Evolutionary conservation across 2,797 vertebrate species (phyloP), one percentile per base, ranked within the genome.

Genomic region (Centropyge bicolor): DNA sequence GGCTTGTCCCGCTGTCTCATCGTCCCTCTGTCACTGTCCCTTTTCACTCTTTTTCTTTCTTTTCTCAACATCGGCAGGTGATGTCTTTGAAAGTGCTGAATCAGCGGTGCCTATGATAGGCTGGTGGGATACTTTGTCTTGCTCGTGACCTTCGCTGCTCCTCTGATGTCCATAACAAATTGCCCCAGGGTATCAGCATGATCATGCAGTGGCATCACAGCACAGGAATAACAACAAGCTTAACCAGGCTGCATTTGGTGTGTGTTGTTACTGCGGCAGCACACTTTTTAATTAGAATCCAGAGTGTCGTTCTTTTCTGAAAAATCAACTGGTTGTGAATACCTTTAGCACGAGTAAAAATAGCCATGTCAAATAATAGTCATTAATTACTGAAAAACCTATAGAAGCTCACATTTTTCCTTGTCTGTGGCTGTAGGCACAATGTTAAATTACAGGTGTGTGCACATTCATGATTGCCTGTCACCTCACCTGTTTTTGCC

Each of bases 91-190:
- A 79, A 90, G 61, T 76, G 84, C 89, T 92, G 91, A 92, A 48
- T 93, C 93, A 93, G 91, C 85, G 55, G 60, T 63, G 70, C 45
- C 81, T 82, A 61, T 82, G 76, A 81, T 85, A 81, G 83, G 74
- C 80, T 45, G 62, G 81, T 80, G 52, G 74, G 78, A 83, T 85
- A 86, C 82, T 89, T 88, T 86, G 89, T 91, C 88, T 89, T 83
- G 66, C 76, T 68, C 36, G 70, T 90, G 90, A 94, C 92, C 93
- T 93, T 92, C 81, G 74, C 74, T 49, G 74, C 74, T 90, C 74
- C 76, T 89, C 81, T 91, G 78, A 82, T 89, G 79, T 88, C 89
- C 90, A 90, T 89, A 91, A 93, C 90, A 92, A 93, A 94, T 91
- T 88, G 88, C 90, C 81, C 74, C 31, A 72, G 84, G 88, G 88